These are phyloP conservation scores for Syritta pipiens DNA, from an alignment of 2,888 invertebrate genomes.

Conservation along the genomic window DNA sequence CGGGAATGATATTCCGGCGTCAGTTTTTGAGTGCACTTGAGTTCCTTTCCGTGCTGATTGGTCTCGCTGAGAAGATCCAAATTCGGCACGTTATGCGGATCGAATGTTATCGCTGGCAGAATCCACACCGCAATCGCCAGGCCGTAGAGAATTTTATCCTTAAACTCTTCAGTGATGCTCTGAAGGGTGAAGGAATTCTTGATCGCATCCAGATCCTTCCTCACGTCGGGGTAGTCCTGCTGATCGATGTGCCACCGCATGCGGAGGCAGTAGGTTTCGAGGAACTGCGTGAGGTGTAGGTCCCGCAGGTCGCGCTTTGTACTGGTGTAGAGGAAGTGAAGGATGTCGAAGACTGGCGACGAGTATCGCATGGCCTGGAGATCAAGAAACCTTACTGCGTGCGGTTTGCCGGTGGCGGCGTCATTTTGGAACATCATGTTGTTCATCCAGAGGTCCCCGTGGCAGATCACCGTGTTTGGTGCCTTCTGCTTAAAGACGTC, in stretches of 20 bases:
- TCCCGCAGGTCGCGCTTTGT: slow-evolving; percentile 75
- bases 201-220: slow-evolving; percentile 69
- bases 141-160: slow-evolving; percentile 75
- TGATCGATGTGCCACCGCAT: slow-evolving; percentile 72
- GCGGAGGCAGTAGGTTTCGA: slow-evolving; percentile 74
- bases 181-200: slow-evolving; percentile 73
- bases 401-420: slow-evolving; percentile 33
- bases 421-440: slow-evolving; percentile 76
- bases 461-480: slow-evolving; percentile 75
- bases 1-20: slow-evolving; percentile 77
- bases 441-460: slow-evolving; percentile 78
- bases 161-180: slow-evolving; percentile 75
- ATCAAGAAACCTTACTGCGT: slow-evolving; percentile 76
- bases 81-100: slow-evolving; percentile 76
- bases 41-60: slow-evolving; percentile 73
- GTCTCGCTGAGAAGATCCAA: slow-evolving; percentile 76
- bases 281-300: slow-evolving; percentile 72
- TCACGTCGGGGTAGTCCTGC: slow-evolving; percentile 61
- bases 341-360: slow-evolving; percentile 77
- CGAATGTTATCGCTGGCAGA: slow-evolving; percentile 78
- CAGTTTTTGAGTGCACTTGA: slow-evolving; percentile 75
- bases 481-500: slow-evolving; percentile 72
- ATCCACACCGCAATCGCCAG: slow-evolving; percentile 77
- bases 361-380: slow-evolving; percentile 77
- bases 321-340: slow-evolving; percentile 78